phyloP scores from a whole-genome alignment of 2,888 invertebrate genomes.

The Malthinus flaveolus region DNA sequence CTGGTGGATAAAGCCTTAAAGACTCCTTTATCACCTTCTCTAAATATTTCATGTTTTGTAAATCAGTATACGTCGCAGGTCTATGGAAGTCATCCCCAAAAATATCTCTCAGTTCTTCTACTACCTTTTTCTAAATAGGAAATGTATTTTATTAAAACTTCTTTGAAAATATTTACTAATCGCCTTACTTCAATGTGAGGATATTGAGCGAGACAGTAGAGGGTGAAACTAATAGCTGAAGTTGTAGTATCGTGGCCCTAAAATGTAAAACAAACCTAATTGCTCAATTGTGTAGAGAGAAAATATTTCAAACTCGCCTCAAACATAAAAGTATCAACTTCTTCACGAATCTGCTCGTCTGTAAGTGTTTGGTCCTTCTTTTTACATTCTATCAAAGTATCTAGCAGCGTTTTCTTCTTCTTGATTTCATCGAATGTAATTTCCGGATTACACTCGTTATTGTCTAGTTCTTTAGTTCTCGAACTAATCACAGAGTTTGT shows the following conservation, averaged over 20 bases:
- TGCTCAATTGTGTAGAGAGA: neutral
- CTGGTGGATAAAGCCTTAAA: neutral
- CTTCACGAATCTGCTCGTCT: slow-evolving; percentile 65
- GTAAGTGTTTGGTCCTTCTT: slow-evolving; percentile 52
- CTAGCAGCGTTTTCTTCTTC: slow-evolving; percentile 69
- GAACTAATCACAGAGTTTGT: slow-evolving; percentile 61
- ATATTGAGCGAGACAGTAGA: slow-evolving; percentile 53
- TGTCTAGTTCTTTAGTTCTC: slow-evolving; percentile 50
- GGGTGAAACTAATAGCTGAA: slow-evolving; percentile 54
- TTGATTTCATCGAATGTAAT: slow-evolving; percentile 47
- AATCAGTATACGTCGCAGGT: neutral
- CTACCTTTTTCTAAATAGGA: neutral
- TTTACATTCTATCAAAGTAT: slow-evolving; percentile 57
- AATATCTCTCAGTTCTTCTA: neutral
- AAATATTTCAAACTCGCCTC: slow-evolving; percentile 55
- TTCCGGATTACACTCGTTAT: neutral
- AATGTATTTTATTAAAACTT: neutral
- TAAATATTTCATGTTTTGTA: neutral
- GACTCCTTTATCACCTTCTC: neutral
- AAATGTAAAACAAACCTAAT: slow-evolving; percentile 10
- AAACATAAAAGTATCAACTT: slow-evolving; percentile 76
- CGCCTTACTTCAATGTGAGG: slow-evolving; percentile 50
- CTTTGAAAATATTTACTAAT: neutral
- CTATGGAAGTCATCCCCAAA: neutral
- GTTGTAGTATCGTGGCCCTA: slow-evolving; percentile 58